These are phyloP conservation scores for Penaeus vannamei DNA, from an alignment of 1,140 invertebrate species.

Conservation along the genomic window DNA sequence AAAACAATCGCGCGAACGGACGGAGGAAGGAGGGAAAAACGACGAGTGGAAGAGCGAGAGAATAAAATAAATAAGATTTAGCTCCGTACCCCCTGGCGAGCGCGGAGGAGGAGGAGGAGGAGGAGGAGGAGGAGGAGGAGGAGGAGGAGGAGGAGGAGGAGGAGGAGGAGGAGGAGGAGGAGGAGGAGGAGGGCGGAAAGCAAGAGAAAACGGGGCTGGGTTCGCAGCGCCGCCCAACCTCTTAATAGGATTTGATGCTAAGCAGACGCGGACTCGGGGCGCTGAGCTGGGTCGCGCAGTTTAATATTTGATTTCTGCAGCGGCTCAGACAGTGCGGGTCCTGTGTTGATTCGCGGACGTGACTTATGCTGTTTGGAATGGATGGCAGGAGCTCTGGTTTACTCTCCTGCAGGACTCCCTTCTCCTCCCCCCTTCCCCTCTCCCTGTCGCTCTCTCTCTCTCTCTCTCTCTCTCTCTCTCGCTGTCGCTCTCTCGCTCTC, in stretches of 20 bases:
- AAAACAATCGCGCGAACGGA: background rate
- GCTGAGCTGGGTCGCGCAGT: constrained; percentile 48
- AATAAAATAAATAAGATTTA: background rate
- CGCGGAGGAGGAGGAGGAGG: constrained; percentile 1
- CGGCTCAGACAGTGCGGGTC: constrained; percentile 31
- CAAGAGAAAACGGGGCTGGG: constrained; percentile 35
- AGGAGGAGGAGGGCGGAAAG: constrained; percentile 36
- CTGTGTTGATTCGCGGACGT: constrained; percentile 40
- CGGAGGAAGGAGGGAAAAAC: background rate
- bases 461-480: no score
- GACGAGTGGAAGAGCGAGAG: background rate
- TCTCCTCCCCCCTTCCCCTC: background rate
- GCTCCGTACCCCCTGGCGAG: background rate
- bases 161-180: background rate
- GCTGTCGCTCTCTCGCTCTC: no score
- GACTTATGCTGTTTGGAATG: constrained; percentile 2
- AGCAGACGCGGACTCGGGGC: constrained; percentile 54
- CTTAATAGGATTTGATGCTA: constrained; percentile 57
- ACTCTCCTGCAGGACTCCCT: background rate
- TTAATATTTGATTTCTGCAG: constrained; percentile 61
- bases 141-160: background rate
- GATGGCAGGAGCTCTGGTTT: background rate
- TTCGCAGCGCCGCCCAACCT: constrained; percentile 31
- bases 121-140: constrained; percentile 28
- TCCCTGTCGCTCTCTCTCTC: no score